phyloP scores from a whole-genome alignment of 1,140 invertebrate species.

The Aphelinus atriplicis region DNA sequence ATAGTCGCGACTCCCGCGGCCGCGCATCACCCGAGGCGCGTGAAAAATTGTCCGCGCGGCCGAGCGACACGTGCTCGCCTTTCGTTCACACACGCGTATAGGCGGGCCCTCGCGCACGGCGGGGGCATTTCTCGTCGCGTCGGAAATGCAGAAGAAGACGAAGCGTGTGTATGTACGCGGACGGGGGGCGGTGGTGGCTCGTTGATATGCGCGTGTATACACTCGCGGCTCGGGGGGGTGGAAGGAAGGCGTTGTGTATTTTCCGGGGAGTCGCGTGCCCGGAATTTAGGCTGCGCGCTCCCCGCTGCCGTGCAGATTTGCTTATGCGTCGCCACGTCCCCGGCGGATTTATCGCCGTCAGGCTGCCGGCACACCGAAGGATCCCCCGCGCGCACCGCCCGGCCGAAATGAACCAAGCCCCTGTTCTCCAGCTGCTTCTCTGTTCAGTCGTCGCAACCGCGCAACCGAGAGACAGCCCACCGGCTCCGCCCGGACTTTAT shows the following conservation, averaged over 20 bases:
- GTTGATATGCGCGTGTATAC: slow-evolving; percentile 23
- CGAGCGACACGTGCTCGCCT: too few species aligned
- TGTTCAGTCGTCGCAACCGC: not conserved
- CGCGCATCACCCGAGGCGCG: too few species aligned
- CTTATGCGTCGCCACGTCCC: slow-evolving; percentile 61
- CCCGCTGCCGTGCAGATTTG: slow-evolving; percentile 51
- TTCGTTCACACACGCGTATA: slow-evolving; percentile 30
- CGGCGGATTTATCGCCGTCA: slow-evolving; percentile 63
- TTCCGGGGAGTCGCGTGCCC: slow-evolving; percentile 45
- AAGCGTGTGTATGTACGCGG: not conserved
- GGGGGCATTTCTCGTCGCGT: too few species aligned
- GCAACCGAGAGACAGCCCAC: not conserved
- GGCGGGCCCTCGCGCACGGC: not conserved
- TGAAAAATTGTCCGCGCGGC: too few species aligned
- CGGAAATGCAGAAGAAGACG: not conserved
- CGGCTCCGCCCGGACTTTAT: too few species aligned
- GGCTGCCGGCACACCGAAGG: slow-evolving; percentile 32
- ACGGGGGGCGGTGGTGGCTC: not conserved
- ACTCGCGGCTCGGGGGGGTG: slow-evolving; percentile 1
- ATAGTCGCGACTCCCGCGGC: too few species aligned
- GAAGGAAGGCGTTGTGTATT: slow-evolving; percentile 36
- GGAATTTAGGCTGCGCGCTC: slow-evolving; percentile 51
- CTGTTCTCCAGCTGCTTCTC: too few species aligned
- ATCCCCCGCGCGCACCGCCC: not conserved
- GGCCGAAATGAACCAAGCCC: too few species aligned